Percentiles rank a stretch among this genome's conserved stretches.
phyloP scores from a whole-genome alignment of 2,888 invertebrate genomes.

The Tenthredo distinguenda region DNA sequence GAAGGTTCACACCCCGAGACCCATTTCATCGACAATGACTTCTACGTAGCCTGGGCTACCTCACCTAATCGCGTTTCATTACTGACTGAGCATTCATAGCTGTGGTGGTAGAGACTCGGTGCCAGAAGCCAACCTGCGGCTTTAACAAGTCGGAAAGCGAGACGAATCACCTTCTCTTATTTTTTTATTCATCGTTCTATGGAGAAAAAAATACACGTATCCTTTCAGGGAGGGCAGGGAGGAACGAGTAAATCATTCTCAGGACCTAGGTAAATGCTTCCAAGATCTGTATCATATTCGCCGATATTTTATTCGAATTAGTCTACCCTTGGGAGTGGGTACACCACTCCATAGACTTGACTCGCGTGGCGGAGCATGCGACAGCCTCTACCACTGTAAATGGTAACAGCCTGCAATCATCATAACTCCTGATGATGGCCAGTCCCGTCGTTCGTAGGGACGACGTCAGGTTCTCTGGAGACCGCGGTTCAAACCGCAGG shows the following conservation, averaged over 20 bases:
- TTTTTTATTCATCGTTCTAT: neutral
- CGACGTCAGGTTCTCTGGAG: slow-evolving; percentile 55
- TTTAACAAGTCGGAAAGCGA: slow-evolving; percentile 6
- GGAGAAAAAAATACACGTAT: neutral
- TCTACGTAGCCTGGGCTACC: slow-evolving; percentile 1
- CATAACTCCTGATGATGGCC: slow-evolving; percentile 74
- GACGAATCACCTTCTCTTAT: neutral
- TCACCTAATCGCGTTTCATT: slow-evolving; percentile 18
- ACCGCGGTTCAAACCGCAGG: slow-evolving; percentile 69
- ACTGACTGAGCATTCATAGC: slow-evolving; percentile 11
- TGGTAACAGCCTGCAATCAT: slow-evolving; percentile 76
- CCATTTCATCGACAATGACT: slow-evolving; percentile 39
- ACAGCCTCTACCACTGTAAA: slow-evolving; percentile 74
- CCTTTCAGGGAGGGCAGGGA: neutral
- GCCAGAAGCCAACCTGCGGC: slow-evolving; percentile 16
- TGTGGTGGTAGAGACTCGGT: neutral
- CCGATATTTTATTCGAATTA: neutral
- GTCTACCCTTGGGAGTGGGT: neutral
- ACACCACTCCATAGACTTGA: neutral
- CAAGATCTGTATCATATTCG: neutral
- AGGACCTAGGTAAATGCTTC: neutral
- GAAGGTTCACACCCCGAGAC: neutral
- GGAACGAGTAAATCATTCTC: neutral
- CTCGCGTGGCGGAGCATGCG: slow-evolving; percentile 31
- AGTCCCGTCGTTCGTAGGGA: slow-evolving; percentile 56